Evolutionary conservation across 2,113 vertebrate species (phyloP), one percentile per base, ranked within the genome.

Genomic region (Illadopsis cleaveri): DNA sequence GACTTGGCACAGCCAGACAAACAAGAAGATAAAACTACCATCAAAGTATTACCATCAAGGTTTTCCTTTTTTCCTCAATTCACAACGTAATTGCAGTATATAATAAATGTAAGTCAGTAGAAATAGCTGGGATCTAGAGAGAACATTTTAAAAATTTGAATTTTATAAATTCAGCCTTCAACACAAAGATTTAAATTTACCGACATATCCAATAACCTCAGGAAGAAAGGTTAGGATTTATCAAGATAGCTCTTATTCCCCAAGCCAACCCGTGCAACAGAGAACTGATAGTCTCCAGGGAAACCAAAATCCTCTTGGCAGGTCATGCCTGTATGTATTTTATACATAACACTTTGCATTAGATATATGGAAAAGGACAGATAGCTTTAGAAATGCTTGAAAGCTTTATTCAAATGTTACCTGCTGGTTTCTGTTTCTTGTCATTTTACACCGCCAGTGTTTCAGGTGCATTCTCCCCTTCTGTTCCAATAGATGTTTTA

Each of bases 281-380:
- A 93, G 88, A 94, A 81, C 70, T 45, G 93, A 91, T 60, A 95
- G 96, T 96, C 96, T 96, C 96, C 94, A 94, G 76, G 90, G 96
- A 94, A 96, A 95, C 94, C 69, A 94, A 93, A 95, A 95, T 96
- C 88, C 48, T 84, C 76, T 64, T 75, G 90, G 76, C 93, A 96
- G 90, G 89, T 94, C 80, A 71, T 38, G 96, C n/a, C 86, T 78
- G 40, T 86, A 90, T 92, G 6, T 56, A 82, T 86, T 93, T 96
- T 56, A 97, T 61, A 95, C n/a, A 7, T 50, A 86, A 71, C 57
- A 62, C 68, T 92, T 90, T 47, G 64, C 53, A 64, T 48, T 70
- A 79, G 24, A 81, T 66, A 81, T 15, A 95, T 11, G 22, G 69
- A 84, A 95, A 92, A 81, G 64, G 71, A 93, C 65, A 92, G 56